Percentiles rank a stretch among this genome's conserved stretches.
Conservation (phyloP, 2,113 vertebrate genomes). For the Glareola pratincola region DNA sequence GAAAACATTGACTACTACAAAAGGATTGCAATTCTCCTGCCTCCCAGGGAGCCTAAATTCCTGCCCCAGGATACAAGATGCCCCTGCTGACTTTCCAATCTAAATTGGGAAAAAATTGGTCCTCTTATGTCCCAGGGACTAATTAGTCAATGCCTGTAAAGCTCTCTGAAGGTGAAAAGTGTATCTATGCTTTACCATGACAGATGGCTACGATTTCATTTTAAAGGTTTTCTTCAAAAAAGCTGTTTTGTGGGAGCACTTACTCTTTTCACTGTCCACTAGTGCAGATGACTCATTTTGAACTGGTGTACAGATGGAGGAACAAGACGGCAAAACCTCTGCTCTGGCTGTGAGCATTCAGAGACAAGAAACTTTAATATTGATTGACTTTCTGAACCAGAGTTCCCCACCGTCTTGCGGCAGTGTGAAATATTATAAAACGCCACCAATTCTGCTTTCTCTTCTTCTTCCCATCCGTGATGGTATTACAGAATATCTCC, state of each 20-base stretch:
- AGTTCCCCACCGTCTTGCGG: background rate
- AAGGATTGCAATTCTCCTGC: background rate
- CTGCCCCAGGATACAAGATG: conserved; percentile 10
- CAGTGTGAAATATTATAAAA: background rate
- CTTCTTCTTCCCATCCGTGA: background rate
- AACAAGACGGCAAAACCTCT: background rate
- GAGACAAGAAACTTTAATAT: background rate
- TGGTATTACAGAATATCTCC: background rate
- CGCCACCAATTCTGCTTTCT: background rate
- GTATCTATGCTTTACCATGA: background rate
- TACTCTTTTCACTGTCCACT: background rate
- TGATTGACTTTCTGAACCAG: background rate
- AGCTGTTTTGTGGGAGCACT: background rate
- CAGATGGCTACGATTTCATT: conserved; percentile 26
- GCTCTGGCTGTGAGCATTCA: background rate
- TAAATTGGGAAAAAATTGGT: background rate
- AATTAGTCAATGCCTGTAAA: conserved; percentile 31
- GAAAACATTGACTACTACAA: background rate
- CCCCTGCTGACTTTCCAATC: conserved; percentile 4
- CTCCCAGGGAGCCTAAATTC: background rate
- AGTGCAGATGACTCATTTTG: conserved; percentile 2
- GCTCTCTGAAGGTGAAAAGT: conserved; percentile 14
- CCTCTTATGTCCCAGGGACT: background rate
- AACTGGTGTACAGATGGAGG: background rate
- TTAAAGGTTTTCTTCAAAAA: conserved; percentile 3